Evolutionary conservation across 2,888 invertebrate genomes (phyloP), one percentile per base, ranked within the genome.

Genomic region (Chymomyza procnemis): DNA sequence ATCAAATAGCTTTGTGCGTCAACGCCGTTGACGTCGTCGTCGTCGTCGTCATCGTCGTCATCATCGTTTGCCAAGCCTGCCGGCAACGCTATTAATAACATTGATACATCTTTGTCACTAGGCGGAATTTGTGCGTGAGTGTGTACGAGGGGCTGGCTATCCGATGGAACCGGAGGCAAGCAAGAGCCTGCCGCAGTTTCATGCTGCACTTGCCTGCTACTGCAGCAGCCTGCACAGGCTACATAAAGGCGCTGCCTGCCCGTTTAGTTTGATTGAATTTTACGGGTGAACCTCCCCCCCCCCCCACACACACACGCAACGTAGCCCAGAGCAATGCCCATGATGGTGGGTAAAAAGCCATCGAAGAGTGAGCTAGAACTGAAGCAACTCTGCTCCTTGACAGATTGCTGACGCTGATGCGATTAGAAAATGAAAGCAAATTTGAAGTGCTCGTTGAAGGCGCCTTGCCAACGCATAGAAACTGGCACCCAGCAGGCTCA

Each of bases 61-160:
- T 75, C 85, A 78, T 74, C 74, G 74, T 86, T 80, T 76, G 84
- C 86, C 81, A 41, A 41, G 48, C 48, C 48, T 50, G 48, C 48
- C 18, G 48, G 48, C n/a, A 82, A 81, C 77, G 76, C 87, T 87
- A 83, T 83, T 83, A 80, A 87, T 83, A 83, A 85, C 85, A 80
- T 82, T 74, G 80, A 83, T 85, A 75, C 76, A 85, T 75, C 74
- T 85, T 81, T 86, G 75, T 76, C 75, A 73, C 71, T 70, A 65
- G 68, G 71, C 71, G 68, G 71, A 68, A 58, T 64, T 61, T 67
- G 69, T 41, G 52, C 57, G 69, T 46, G 34, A 50, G 61, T 67
- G 69, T 52, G 18, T 60, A 63, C 34, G 55, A 19, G 48, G 47
- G 16, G 4, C 6, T 26, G 34, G 34, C 12, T 41, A 12, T 41